phyloP scores from a whole-genome alignment of 2,113 vertebrate genomes.

The Scatophagus argus region DNA sequence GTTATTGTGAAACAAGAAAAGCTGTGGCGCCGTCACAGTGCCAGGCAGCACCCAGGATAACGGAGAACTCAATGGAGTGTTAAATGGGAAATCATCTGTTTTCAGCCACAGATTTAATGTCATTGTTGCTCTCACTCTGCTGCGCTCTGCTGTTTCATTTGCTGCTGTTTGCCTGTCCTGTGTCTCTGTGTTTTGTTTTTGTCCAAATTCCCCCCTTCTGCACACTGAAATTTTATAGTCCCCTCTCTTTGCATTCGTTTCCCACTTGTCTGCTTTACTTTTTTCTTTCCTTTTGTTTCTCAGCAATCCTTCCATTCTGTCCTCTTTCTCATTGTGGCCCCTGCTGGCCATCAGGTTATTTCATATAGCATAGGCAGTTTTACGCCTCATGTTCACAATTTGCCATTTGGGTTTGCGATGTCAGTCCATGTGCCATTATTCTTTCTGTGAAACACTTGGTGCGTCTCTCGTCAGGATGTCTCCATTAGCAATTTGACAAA shows the following conservation, averaged over 20 bases:
- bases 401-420: slow-evolving; percentile 60
- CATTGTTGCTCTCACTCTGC: slow-evolving; percentile 73
- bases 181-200: slow-evolving; percentile 33
- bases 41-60: slow-evolving; percentile 82
- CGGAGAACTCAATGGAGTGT: slow-evolving; percentile 89
- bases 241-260: slow-evolving; percentile 11
- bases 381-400: slow-evolving; percentile 60
- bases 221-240: slow-evolving; percentile 17
- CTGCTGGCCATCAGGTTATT: slow-evolving; percentile 65
- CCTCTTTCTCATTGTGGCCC: slow-evolving; percentile 17
- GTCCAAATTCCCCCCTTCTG: slow-evolving; percentile 29
- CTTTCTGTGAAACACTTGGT: slow-evolving; percentile 67
- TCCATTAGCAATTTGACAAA: slow-evolving; percentile 77
- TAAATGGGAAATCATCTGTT: slow-evolving; percentile 93
- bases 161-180: slow-evolving; percentile 11
- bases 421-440: slow-evolving; percentile 41
- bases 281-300: slow-evolving; percentile 65
- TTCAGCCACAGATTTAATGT: slow-evolving; percentile 87
- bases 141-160: slow-evolving; percentile 42
- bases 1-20: slow-evolving; percentile 77
- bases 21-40: slow-evolving; percentile 68
- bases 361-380: slow-evolving; percentile 56
- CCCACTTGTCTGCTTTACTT: slow-evolving; percentile 74
- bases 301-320: slow-evolving; percentile 7
- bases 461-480: slow-evolving; percentile 78